These are phyloP conservation scores for Leuciscus idus DNA, from an alignment of 2,113 vertebrate species.

Conservation along the genomic window DNA sequence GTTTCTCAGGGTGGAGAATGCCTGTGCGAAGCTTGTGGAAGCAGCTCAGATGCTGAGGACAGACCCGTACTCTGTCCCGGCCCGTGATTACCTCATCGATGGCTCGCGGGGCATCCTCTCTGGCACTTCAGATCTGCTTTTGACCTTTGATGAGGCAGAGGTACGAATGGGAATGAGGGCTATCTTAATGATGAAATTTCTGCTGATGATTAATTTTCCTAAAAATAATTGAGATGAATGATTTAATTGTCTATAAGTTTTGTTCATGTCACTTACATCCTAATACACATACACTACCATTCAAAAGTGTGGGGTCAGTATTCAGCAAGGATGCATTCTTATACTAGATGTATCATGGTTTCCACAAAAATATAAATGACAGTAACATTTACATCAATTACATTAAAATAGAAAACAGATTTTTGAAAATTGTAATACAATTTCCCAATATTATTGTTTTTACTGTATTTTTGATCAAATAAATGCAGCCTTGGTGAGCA, in stretches of 20 bases:
- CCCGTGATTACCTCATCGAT: slow-evolving; percentile 97
- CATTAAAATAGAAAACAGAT: background rate
- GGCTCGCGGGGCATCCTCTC: slow-evolving; percentile 97
- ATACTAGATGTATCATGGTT: background rate
- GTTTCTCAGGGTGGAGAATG: slow-evolving; percentile 90
- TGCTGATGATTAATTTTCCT: background rate
- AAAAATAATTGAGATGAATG: background rate
- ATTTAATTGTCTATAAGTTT: background rate
- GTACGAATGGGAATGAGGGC: slow-evolving; percentile 66
- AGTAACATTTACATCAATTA: background rate
- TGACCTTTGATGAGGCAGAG: slow-evolving; percentile 98
- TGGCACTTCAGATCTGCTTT: slow-evolving; percentile 94
- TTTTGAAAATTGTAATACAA: too few relatives aligned
- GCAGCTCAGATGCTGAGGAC: slow-evolving; percentile 95
- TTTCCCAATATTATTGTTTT: background rate
- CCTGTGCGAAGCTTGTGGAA: slow-evolving; percentile 92
- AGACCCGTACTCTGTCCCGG: slow-evolving; percentile 96
- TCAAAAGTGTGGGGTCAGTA: background rate
- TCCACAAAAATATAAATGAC: background rate
- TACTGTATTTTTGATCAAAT: background rate
- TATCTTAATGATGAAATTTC: background rate
- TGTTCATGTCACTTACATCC: too few relatives aligned
- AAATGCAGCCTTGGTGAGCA: background rate
- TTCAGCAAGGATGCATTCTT: background rate
- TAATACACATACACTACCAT: background rate